Conservation (phyloP, 2,113 vertebrate species). For the Pleuronectes platessa region DNA sequence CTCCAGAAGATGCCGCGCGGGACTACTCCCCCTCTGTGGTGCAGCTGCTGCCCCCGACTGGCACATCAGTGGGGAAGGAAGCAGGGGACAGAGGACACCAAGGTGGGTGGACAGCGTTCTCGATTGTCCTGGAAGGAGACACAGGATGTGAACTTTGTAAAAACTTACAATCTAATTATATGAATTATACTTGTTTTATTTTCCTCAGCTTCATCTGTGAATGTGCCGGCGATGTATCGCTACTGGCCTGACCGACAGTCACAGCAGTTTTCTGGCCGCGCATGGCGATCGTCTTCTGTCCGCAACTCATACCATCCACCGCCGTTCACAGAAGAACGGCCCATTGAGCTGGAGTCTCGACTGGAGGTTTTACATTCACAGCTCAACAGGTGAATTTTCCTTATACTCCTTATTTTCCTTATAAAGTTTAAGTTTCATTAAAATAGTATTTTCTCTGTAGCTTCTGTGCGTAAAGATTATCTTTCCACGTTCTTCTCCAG, state of each 20-base stretch:
- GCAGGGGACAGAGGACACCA: conserved; percentile 63
- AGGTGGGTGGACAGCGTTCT: conserved; percentile 47
- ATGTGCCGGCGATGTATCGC: conserved; percentile 83
- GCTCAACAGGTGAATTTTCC: conserved; percentile 87
- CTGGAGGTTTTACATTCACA: conserved; percentile 93
- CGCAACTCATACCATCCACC: conserved; percentile 66
- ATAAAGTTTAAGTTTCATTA: background rate
- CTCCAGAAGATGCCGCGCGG: conserved; percentile 34
- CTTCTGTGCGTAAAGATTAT: background rate
- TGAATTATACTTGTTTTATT: background rate
- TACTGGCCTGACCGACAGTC: conserved; percentile 86
- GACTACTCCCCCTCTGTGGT: conserved; percentile 72
- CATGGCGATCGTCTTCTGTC: conserved; percentile 82
- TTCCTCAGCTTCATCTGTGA: conserved; percentile 78
- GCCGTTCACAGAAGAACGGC: conserved; percentile 75
- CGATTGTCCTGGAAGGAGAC: background rate
- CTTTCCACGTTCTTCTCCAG: conserved; percentile 70
- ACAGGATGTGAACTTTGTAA: background rate
- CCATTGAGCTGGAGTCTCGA: conserved; percentile 86
- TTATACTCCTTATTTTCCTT: background rate
- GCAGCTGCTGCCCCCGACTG: conserved; percentile 70
- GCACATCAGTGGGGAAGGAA: conserved; percentile 52
- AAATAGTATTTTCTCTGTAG: background rate
- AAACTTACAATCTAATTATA: background rate
- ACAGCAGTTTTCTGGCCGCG: conserved; percentile 60